Evolutionary conservation across 2,113 vertebrate species (phyloP).

Genomic region (Sterrhoptilus dennistouni): DNA sequence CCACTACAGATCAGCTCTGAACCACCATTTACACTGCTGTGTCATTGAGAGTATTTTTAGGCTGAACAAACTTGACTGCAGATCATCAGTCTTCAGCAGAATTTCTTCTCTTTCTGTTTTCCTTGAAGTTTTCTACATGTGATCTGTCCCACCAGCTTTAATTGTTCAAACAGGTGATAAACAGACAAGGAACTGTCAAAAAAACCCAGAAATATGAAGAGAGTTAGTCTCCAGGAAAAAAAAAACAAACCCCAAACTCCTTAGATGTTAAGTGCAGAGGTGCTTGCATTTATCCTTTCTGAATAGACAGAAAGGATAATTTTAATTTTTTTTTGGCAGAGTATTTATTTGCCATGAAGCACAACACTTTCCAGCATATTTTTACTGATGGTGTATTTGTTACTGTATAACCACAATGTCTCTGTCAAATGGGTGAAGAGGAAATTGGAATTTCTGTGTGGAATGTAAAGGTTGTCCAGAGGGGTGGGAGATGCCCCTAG

Average conservation of each 20-base stretch:
- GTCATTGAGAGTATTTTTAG: background rate
- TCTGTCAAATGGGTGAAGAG: background rate
- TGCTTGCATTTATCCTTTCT: background rate
- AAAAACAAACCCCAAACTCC: background rate
- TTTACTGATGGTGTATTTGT: background rate
- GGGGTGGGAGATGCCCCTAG: background rate
- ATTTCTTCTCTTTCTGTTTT: background rate
- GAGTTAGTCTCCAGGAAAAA: background rate
- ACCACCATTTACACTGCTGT: background rate
- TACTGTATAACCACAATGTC: background rate
- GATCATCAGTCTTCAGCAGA: background rate
- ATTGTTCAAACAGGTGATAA: background rate
- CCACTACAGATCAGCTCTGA: background rate
- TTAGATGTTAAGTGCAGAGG: background rate
- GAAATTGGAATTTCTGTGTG: background rate
- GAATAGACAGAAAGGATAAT: background rate
- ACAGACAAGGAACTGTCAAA: background rate
- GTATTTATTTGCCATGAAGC: background rate
- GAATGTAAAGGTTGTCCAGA: background rate
- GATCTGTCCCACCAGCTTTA: background rate
- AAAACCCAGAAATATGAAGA: background rate
- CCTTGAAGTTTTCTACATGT: background rate
- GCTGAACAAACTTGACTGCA: background rate
- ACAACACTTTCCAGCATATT: fast-evolving
- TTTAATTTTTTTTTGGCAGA: background rate